phyloP scores from a whole-genome alignment of 2,113 vertebrate genomes.

The Odobenus rosmarus region DNA sequence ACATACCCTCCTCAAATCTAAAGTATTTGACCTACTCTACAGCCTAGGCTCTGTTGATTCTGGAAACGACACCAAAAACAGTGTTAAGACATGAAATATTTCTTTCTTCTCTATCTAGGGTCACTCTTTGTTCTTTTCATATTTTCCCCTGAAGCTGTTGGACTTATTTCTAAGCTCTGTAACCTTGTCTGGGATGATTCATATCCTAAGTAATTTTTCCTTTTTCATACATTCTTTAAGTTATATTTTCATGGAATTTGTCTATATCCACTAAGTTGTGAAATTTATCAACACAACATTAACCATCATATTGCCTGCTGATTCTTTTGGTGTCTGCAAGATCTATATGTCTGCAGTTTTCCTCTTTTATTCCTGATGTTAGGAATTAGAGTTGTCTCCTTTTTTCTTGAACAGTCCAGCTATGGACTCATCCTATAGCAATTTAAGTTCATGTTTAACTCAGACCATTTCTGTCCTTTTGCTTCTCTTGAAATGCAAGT shows the following conservation, averaged over 20 bases:
- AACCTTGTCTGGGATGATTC: neutral
- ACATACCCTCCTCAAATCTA: neutral
- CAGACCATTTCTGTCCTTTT: neutral
- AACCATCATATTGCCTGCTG: neutral
- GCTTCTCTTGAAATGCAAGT: neutral
- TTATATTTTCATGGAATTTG: neutral
- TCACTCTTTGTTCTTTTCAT: neutral
- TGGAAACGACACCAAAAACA: neutral
- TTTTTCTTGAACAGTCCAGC: neutral
- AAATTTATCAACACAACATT: neutral
- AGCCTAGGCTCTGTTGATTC: neutral
- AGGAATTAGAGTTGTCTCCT: neutral
- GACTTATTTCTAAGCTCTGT: slow-evolving; percentile 13
- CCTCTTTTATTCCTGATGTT: neutral
- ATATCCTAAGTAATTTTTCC: neutral
- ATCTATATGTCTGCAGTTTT: neutral
- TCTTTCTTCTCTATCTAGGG: neutral
- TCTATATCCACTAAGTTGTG: neutral
- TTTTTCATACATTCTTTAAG: slow-evolving; percentile 12
- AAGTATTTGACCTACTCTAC: neutral
- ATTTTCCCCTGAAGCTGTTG: neutral
- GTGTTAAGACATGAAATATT: neutral
- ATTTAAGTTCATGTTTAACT: neutral
- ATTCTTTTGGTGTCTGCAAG: neutral
- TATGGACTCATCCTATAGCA: neutral